Percentiles rank a stretch among this genome's conserved stretches.
phyloP scores from a whole-genome alignment of 1,140 invertebrate genomes.

The Macrocentrus cingulum region DNA sequence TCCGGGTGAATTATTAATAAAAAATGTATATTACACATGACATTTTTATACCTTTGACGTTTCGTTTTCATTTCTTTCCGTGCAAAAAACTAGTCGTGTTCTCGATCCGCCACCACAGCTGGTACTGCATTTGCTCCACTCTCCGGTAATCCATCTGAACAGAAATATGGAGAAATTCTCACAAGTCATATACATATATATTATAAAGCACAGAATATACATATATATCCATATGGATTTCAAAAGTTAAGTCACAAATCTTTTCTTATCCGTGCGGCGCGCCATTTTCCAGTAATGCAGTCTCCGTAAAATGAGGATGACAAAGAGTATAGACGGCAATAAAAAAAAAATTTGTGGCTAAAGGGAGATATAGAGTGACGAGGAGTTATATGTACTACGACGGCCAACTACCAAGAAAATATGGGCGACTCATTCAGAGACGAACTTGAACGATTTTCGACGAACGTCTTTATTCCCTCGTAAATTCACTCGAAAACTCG shows the following conservation, averaged over 20 bases:
- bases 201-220: no score
- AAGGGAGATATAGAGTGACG: not conserved
- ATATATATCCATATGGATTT: no score
- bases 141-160: constrained; percentile 84
- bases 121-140: constrained; percentile 82
- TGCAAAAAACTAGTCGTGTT: constrained; percentile 76
- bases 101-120: constrained; percentile 82
- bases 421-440: not conserved
- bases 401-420: no score
- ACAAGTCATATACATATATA: not conserved
- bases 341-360: not conserved
- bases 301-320: no score
- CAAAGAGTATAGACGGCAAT: no score
- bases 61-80: constrained; percentile 69
- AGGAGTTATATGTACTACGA: no score
- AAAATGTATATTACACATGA: no score
- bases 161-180: constrained; percentile 32
- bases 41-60: constrained; percentile 68
- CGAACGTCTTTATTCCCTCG: constrained; percentile 5
- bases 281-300: no score
- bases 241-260: no score
- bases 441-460: constrained; percentile 9
- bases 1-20: no score
- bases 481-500: not conserved
- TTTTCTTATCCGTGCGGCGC: no score